Conservation (phyloP, 1,140 invertebrate species). For the Ganaspis sp. region DNA sequence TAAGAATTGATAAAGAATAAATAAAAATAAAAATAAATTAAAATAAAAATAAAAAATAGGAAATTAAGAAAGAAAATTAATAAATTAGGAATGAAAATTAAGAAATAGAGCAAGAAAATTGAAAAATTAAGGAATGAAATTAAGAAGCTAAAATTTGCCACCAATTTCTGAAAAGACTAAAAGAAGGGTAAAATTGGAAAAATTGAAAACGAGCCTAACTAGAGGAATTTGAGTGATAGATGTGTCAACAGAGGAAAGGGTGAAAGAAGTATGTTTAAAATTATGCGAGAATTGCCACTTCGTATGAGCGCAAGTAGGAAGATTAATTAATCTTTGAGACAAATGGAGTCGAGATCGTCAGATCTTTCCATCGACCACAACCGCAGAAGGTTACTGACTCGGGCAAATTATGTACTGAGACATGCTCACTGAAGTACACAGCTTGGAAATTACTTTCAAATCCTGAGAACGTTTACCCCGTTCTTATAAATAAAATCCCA, state of each 20-base stretch:
- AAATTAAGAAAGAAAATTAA: too few species aligned
- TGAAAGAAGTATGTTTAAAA: constrained; percentile 3
- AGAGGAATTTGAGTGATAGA: neutral
- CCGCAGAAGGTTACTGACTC: constrained; percentile 27
- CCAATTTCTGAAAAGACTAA: too few species aligned
- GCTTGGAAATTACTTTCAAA: neutral
- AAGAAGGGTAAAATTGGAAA: neutral
- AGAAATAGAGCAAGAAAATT: too few species aligned
- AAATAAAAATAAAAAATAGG: too few species aligned
- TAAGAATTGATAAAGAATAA: too few species aligned
- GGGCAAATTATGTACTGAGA: constrained; percentile 3
- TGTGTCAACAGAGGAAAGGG: neutral
- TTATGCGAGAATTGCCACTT: neutral
- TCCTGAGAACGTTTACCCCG: neutral
- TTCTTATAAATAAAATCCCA: neutral
- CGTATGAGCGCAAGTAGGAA: neutral
- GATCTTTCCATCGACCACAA: constrained; percentile 12
- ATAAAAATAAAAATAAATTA: too few species aligned
- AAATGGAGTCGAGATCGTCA: constrained; percentile 1
- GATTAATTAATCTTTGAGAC: constrained; percentile 21
- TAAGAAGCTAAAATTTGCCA: too few species aligned
- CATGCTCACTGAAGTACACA: neutral
- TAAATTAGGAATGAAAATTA: too few species aligned
- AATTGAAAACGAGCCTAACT: neutral
- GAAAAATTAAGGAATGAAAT: too few species aligned